phyloP scores from a whole-genome alignment of 2,888 invertebrate species.

The Endomychus coccineus region DNA sequence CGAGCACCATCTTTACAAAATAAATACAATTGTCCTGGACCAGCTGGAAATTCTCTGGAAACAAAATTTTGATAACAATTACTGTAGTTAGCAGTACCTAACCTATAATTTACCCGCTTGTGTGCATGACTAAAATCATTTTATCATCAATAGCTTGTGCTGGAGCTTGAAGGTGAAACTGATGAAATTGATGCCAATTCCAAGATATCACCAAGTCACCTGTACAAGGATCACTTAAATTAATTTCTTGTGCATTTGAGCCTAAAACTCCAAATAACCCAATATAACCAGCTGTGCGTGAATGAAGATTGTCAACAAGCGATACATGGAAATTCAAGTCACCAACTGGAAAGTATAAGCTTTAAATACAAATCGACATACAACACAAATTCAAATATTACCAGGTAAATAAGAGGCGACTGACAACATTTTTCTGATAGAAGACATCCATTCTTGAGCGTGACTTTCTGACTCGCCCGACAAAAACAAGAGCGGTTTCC shows the following conservation, averaged over 20 bases:
- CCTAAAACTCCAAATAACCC: slow-evolving; percentile 54
- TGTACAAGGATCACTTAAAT: slow-evolving; percentile 48
- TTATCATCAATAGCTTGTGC: slow-evolving; percentile 49
- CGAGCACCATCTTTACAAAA: slow-evolving; percentile 45
- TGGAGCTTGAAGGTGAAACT: slow-evolving; percentile 49
- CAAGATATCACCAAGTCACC: slow-evolving; percentile 47
- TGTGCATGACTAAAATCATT: slow-evolving; percentile 53
- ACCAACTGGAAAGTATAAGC: slow-evolving; percentile 33
- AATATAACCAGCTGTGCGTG: slow-evolving; percentile 53
- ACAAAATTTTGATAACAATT: neutral
- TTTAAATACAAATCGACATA: neutral
- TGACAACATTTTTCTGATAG: slow-evolving; percentile 49
- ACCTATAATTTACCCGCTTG: slow-evolving; percentile 54
- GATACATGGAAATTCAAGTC: slow-evolving; percentile 54
- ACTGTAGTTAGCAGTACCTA: neutral
- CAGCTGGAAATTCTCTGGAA: slow-evolving; percentile 47
- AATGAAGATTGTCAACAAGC: slow-evolving; percentile 55
- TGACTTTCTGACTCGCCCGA: slow-evolving; percentile 58
- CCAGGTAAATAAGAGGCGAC: slow-evolving; percentile 41
- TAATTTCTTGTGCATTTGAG: slow-evolving; percentile 49
- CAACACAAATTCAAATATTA: slow-evolving; percentile 20
- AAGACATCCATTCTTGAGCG: slow-evolving; percentile 62
- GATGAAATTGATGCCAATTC: slow-evolving; percentile 55
- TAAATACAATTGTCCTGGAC: slow-evolving; percentile 47
- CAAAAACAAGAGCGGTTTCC: slow-evolving; percentile 57